Evolutionary conservation across 2,888 invertebrate genomes (phyloP).

Genomic region (Hirtodrosophila cameraria): DNA sequence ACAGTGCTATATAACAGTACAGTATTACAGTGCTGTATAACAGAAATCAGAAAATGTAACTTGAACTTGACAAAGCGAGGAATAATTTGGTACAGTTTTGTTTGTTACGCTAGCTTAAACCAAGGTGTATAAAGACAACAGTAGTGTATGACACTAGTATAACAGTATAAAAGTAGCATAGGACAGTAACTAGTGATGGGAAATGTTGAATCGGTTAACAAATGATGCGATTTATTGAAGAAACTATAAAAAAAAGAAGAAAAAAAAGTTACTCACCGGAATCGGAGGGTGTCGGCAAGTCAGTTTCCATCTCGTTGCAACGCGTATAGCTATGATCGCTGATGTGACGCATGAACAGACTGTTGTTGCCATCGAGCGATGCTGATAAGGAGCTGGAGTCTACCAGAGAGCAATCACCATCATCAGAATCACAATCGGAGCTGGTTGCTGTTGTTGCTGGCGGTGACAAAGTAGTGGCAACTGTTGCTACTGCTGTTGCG

Average conservation of each 20-base stretch:
- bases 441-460: slow-evolving; percentile 34
- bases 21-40: no score
- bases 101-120: no score
- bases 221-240: no score
- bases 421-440: slow-evolving; percentile 66
- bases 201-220: no score
- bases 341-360: slow-evolving; percentile 54
- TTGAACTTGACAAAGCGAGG: no score
- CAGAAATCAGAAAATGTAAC: no score
- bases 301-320: slow-evolving; percentile 86
- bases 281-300: slow-evolving; percentile 95
- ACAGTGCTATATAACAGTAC: no score
- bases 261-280: slow-evolving; percentile 88
- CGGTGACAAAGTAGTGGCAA: slow-evolving; percentile 42
- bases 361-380: slow-evolving; percentile 45
- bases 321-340: slow-evolving; percentile 90
- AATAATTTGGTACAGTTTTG: no score
- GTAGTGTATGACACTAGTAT: no score
- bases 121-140: no score
- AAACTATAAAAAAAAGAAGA: no score
- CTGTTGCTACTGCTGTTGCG: slow-evolving; percentile 4
- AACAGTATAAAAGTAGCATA: slow-evolving; percentile 1
- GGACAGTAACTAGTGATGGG: no score
- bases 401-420: slow-evolving; percentile 48
- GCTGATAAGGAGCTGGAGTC: slow-evolving; percentile 24